Percentiles rank a stretch among this genome's conserved stretches.
Conservation (phyloP, 2,113 vertebrate species). For the Chitala chitala region DNA sequence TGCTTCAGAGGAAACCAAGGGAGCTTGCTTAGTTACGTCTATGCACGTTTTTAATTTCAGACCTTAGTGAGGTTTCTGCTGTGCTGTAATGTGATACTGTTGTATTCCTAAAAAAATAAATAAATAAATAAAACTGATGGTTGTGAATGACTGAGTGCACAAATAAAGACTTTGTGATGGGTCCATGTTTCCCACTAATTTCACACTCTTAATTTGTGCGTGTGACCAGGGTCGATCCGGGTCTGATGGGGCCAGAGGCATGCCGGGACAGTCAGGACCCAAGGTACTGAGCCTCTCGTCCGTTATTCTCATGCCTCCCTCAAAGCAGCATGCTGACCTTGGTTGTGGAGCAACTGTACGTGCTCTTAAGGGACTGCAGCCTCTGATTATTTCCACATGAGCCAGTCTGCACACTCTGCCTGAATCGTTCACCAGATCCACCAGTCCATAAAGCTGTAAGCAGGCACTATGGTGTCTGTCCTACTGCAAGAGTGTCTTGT, state of each 20-base stretch:
- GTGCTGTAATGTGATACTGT: too few species aligned
- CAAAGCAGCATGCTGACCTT: not conserved
- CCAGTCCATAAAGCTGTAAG: too few species aligned
- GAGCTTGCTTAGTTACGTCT: too few species aligned
- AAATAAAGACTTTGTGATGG: constrained; percentile 12
- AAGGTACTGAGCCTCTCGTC: constrained; percentile 68
- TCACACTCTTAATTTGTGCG: constrained; percentile 9
- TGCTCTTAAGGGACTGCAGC: not conserved
- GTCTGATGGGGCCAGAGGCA: constrained; percentile 81
- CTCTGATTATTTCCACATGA: not conserved
- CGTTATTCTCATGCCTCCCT: not conserved
- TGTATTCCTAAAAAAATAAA: too few species aligned
- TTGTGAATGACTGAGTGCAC: not conserved
- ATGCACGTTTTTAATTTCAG: too few species aligned
- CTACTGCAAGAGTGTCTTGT: not conserved
- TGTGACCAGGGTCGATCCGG: constrained; percentile 76
- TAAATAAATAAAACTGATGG: not conserved
- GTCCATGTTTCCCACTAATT: constrained; percentile 15
- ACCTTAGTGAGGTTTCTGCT: too few species aligned
- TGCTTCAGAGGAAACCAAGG: too few species aligned
- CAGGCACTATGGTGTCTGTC: not conserved
- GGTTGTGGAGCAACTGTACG: not conserved
- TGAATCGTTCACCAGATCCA: too few species aligned
- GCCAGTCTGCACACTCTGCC: not conserved
- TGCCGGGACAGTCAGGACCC: constrained; percentile 80